Conservation (phyloP, 2,797 vertebrate species). For the Podargus strigoides region DNA sequence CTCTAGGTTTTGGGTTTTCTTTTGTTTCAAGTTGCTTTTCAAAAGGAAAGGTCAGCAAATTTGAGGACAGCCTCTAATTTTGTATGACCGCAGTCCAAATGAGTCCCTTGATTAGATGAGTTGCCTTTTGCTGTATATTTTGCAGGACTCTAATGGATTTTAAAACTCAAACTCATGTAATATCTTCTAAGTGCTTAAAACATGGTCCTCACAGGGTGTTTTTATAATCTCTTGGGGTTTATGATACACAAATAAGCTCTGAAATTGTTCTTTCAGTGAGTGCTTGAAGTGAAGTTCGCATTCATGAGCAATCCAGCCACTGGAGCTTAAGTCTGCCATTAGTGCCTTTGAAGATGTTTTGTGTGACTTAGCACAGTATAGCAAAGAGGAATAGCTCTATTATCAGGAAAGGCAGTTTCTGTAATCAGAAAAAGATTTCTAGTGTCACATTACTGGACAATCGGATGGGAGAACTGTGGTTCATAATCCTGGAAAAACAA, state of each 20-base stretch:
- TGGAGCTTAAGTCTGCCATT: background rate
- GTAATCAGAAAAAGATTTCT: background rate
- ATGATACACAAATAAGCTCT: background rate
- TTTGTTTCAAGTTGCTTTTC: slow-evolving; percentile 1
- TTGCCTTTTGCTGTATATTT: background rate
- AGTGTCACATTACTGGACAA: background rate
- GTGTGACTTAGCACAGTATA: background rate
- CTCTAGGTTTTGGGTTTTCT: background rate
- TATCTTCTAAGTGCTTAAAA: background rate
- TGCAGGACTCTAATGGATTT: background rate
- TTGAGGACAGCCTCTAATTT: background rate
- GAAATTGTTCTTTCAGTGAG: background rate
- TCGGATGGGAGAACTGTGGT: background rate
- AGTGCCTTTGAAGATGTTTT: background rate
- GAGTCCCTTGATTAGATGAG: background rate
- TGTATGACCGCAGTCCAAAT: background rate
- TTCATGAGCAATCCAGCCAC: background rate
- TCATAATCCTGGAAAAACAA: background rate
- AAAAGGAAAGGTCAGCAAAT: background rate
- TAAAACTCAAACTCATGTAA: background rate
- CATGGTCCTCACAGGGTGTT: background rate
- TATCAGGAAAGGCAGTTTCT: background rate
- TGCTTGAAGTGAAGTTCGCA: background rate
- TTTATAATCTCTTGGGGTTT: background rate
- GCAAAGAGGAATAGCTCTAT: background rate